phyloP scores from a whole-genome alignment of 2,113 vertebrate species.

The Poeciliopsis retropinna region DNA sequence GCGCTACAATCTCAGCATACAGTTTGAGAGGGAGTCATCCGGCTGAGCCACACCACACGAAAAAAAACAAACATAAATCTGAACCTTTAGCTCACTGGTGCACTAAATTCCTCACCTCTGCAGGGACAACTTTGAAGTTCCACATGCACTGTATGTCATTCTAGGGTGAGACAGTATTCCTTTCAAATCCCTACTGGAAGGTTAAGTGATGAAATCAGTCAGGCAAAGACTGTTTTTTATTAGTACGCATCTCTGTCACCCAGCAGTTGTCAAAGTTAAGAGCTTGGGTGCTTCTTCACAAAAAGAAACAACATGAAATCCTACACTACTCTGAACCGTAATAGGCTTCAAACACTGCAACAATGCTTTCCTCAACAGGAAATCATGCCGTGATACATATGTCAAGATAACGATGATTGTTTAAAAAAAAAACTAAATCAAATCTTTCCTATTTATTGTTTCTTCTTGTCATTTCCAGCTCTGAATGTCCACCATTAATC shows the following conservation, averaged over 20 bases:
- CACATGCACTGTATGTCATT: conserved; percentile 54
- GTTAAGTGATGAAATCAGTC: conserved; percentile 2
- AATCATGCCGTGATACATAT: not conserved
- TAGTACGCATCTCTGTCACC: not conserved
- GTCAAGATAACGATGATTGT: not conserved
- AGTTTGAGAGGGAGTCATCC: conserved; percentile 2
- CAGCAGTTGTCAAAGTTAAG: not conserved
- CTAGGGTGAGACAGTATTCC: not conserved
- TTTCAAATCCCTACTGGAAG: conserved; percentile 10
- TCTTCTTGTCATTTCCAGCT: not conserved
- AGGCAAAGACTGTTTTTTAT: too few relatives aligned
- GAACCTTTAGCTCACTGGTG: conserved; percentile 35
- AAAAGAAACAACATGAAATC: not conserved
- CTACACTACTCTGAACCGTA: not conserved
- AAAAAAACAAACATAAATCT: conserved; percentile 47
- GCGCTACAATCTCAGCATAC: not conserved
- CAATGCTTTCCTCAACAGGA: not conserved
- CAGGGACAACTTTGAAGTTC: conserved; percentile 64
- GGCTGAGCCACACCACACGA: conserved; percentile 2
- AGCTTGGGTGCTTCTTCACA: not conserved
- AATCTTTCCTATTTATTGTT: not conserved
- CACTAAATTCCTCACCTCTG: conserved; percentile 70
- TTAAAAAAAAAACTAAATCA: not conserved
- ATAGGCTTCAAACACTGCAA: not conserved
- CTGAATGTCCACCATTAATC: not conserved